A percentile compares a stretch with the other conserved stretches of the same genome.
phyloP scores from a whole-genome alignment of 2,888 invertebrate species.

The Drosophila lacicola region DNA sequence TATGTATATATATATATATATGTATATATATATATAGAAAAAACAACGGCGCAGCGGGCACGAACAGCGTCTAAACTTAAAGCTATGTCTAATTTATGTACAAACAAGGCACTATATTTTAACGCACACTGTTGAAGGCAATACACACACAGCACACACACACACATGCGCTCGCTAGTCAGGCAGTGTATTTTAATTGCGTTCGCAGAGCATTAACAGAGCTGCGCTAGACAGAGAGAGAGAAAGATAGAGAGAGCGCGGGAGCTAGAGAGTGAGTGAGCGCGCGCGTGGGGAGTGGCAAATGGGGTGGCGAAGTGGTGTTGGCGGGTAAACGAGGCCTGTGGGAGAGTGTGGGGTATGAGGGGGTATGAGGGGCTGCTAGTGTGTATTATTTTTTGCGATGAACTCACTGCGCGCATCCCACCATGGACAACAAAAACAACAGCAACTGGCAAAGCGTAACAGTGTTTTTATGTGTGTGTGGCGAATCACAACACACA shows the following conservation, averaged over 20 bases:
- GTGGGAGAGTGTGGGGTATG: background rate
- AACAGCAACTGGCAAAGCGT: conserved; percentile 51
- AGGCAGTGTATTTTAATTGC: conserved; percentile 68
- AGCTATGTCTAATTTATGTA: conserved; percentile 75
- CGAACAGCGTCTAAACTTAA: conserved; percentile 58
- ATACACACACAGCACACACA: conserved; percentile 36
- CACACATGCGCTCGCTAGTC: conserved; percentile 34
- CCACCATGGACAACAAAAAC: conserved; percentile 61
- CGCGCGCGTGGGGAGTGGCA: conserved; percentile 54
- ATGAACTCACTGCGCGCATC: conserved; percentile 81
- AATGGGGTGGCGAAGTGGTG: conserved; percentile 50
- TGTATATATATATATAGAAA: conserved; percentile 52
- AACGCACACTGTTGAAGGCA: conserved; percentile 39
- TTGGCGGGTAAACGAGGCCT: conserved; percentile 31
- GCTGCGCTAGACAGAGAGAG: conserved; percentile 14
- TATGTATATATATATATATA: conserved; percentile 19
- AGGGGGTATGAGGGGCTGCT: conserved; percentile 20
- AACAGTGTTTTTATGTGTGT: conserved; percentile 31
- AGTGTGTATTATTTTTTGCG: conserved; percentile 81
- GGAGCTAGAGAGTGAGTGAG: background rate
- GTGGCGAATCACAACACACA: conserved; percentile 37
- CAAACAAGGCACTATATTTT: conserved; percentile 77
- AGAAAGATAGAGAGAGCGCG: conserved; percentile 16
- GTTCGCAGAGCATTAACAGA: conserved; percentile 59
- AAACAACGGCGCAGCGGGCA: conserved; percentile 52